Percentiles rank a stretch among this genome's conserved stretches.
Conservation (phyloP, 2,888 invertebrate species). For the Thera britannica region DNA sequence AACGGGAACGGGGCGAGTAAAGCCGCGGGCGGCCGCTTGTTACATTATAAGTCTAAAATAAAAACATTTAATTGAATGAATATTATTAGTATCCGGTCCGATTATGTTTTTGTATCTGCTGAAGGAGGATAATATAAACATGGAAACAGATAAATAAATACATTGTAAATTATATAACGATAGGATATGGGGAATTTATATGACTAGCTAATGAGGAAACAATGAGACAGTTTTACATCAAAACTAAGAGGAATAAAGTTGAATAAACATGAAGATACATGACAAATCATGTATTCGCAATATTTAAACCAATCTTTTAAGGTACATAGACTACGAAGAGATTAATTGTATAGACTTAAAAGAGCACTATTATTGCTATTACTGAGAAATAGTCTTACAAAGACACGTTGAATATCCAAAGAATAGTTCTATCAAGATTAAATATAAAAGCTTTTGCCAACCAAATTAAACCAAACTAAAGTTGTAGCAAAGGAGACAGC, state of each 20-base stretch:
- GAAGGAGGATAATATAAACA: neutral
- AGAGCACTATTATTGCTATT: too few relatives aligned
- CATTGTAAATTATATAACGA: neutral
- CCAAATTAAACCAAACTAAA: conserved; percentile 7
- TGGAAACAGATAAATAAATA: neutral
- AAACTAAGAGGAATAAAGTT: neutral
- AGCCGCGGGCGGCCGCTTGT: too few relatives aligned
- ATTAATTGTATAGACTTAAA: too few relatives aligned
- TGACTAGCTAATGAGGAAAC: neutral
- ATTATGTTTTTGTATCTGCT: neutral
- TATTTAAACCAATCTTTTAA: neutral
- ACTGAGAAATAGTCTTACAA: neutral
- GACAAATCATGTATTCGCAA: neutral
- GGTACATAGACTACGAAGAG: too few relatives aligned
- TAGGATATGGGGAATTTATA: neutral
- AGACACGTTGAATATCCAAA: neutral
- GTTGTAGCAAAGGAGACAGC: conserved; percentile 12
- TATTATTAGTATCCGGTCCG: neutral
- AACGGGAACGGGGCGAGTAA: too few relatives aligned
- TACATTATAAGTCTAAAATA: too few relatives aligned
- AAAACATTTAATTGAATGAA: too few relatives aligned
- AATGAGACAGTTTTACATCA: neutral
- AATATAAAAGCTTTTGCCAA: conserved; percentile 12
- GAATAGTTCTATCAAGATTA: neutral
- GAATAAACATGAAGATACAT: too few relatives aligned